phyloP scores from a whole-genome alignment of 2,113 vertebrate genomes.

The Lepus americanus region DNA sequence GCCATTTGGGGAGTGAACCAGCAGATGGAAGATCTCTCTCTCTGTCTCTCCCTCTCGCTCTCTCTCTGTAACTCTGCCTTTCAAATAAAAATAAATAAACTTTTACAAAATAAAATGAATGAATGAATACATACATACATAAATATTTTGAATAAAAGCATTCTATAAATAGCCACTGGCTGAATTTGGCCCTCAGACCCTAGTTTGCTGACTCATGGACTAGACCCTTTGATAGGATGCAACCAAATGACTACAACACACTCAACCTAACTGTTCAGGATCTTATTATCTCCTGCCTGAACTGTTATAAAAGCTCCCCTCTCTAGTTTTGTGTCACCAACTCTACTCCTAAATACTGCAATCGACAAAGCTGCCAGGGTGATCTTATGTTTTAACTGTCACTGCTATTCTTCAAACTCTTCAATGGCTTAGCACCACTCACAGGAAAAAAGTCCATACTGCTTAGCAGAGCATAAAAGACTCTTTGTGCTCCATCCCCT shows the following conservation, averaged over 20 bases:
- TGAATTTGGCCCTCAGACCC: background rate
- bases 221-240: background rate
- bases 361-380: slow-evolving; percentile 16
- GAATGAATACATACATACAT: too few species aligned
- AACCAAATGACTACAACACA: background rate
- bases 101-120: too few species aligned
- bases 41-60: too few species aligned
- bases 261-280: background rate
- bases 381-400: slow-evolving; percentile 63
- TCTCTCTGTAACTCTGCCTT: too few species aligned
- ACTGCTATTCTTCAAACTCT: slow-evolving; percentile 68
- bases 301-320: background rate
- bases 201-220: background rate
- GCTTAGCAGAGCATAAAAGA: slow-evolving; percentile 50
- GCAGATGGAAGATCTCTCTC: too few species aligned
- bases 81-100: too few species aligned
- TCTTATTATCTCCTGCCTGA: slow-evolving; percentile 54
- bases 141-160: too few species aligned
- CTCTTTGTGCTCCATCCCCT: slow-evolving; percentile 50
- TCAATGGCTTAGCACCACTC: slow-evolving; percentile 61
- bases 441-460: slow-evolving; percentile 38
- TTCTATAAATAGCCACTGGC: background rate
- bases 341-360: slow-evolving; percentile 62
- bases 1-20: too few species aligned
- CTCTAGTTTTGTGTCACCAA: slow-evolving; percentile 11